Base-by-base conservation (phyloP, 2,113 vertebrate species). In the Megaceryle maxima region DNA sequence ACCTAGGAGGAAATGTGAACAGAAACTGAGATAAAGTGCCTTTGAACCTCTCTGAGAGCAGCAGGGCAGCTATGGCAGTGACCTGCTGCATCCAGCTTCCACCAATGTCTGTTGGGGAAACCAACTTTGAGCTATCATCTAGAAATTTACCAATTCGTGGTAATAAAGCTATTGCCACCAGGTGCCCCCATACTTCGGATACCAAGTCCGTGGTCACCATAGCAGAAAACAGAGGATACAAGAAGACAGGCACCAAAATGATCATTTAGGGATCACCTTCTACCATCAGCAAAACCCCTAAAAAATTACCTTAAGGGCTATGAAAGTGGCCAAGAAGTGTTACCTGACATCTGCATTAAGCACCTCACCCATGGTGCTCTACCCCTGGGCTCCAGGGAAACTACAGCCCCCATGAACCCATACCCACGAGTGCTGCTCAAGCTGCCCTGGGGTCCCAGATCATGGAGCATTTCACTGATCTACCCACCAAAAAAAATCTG, bases 61-160 rank as follows among this genome's bases (percentile, higher is more conserved):
- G 5, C 3, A 2, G 46, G 46, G 29, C 0, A 0, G 41, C 29
- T 46, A 28, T 1, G 6, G 33, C 11, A 41, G 55, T 0, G 0
- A 13, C 60, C 28, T 43, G 16, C 22, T 8, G 16, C 41, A 53
- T 44, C 20, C 66, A 60, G 13, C 46, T 83, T 19, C 69, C 62
- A 20, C 7, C 10, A 1, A 5, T 0, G 0, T 3, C 24, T 43
- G 5, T 0, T 25, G 46, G 14, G 50, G 33, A 76, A 55, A 22
- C 16, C 64, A 59, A 35, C 7, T 3, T 1, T 13, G n/a, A 6
- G 24, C 12, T 20, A 4, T 29, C 60, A 55, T 44, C 11, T 15
- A 1, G 28, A 62, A 6, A 78, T 56, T 20, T 35, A 15, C 7
- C 41, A 15, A 20, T 37, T 13, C 50, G 41, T 37, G 11, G 6